Evolutionary conservation across 2,113 vertebrate species (phyloP).

Genomic region (Vidua macroura): DNA sequence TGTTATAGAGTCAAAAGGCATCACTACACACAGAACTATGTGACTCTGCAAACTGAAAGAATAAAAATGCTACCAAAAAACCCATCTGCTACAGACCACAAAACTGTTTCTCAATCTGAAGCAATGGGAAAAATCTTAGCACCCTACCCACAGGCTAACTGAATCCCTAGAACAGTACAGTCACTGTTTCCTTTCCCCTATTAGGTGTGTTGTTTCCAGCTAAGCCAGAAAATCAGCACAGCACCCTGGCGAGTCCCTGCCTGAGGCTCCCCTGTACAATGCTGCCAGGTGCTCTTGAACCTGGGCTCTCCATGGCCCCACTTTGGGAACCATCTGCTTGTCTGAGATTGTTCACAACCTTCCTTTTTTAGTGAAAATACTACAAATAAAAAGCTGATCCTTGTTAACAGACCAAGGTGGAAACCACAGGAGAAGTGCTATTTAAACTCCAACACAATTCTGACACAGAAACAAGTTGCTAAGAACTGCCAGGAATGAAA

Average conservation of each 20-base stretch:
- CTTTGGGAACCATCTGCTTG: not conserved
- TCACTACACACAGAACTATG: accelerated
- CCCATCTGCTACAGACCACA: not conserved
- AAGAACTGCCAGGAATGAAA: not conserved
- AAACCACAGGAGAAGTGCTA: not conserved
- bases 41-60: not conserved
- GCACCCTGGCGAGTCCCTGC: accelerated
- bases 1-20: not conserved
- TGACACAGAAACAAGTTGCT: not conserved
- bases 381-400: not conserved
- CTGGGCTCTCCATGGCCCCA: not conserved
- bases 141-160: not conserved
- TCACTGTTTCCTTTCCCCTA: not conserved
- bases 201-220: not conserved
- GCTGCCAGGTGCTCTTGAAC: not conserved
- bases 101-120: not conserved
- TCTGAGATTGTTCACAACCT: not conserved
- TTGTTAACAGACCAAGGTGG: not conserved
- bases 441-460: not conserved
- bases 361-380: not conserved
- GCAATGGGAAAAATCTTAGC: not conserved
- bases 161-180: not conserved
- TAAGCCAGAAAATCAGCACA: not conserved
- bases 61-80: not conserved
- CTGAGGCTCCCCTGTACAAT: not conserved